A percentile compares a stretch with the other conserved stretches of the same genome.
Evolutionary conservation across 1,140 invertebrate genomes (phyloP).

Genomic region (Artemia franciscana): DNA sequence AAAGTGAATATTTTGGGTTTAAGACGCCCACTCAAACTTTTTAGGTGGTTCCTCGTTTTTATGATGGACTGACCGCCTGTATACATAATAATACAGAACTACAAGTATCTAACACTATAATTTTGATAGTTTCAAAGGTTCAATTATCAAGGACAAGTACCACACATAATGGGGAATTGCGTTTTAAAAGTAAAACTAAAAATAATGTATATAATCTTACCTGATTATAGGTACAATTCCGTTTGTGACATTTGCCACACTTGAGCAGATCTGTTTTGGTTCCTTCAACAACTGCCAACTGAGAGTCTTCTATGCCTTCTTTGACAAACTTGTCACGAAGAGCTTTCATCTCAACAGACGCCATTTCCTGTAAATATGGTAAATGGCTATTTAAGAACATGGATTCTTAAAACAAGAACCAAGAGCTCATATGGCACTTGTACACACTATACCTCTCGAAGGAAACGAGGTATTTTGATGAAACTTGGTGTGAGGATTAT

Average conservation of each 20-base stretch:
- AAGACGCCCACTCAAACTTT: no score
- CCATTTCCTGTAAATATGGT: conserved; percentile 70
- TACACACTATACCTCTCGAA: background rate
- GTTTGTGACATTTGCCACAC: conserved; percentile 85
- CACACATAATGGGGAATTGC: no score
- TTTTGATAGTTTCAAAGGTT: background rate
- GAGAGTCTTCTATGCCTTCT: conserved; percentile 93
- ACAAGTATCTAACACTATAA: no score
- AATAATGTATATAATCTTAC: conserved; percentile 17
- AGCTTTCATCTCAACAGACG: conserved; percentile 90
- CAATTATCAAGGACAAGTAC: background rate
- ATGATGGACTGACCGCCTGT: no score
- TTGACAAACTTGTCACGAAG: conserved; percentile 84
- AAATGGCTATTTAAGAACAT: conserved; percentile 5
- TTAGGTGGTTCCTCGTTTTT: no score
- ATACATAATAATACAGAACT: no score
- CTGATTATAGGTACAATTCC: conserved; percentile 81
- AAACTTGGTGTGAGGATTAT: no score
- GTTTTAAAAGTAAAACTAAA: no score
- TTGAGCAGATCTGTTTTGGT: conserved; percentile 90
- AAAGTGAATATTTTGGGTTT: no score
- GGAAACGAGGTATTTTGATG: no score
- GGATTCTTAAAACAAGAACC: no score
- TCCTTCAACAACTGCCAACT: conserved; percentile 60
- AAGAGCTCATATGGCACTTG: no score